A percentile compares a stretch with the other conserved stretches of the same genome.
These are phyloP conservation scores for Heptranchias perlo DNA, from an alignment of 2,113 vertebrate genomes.

Conservation along the genomic window DNA sequence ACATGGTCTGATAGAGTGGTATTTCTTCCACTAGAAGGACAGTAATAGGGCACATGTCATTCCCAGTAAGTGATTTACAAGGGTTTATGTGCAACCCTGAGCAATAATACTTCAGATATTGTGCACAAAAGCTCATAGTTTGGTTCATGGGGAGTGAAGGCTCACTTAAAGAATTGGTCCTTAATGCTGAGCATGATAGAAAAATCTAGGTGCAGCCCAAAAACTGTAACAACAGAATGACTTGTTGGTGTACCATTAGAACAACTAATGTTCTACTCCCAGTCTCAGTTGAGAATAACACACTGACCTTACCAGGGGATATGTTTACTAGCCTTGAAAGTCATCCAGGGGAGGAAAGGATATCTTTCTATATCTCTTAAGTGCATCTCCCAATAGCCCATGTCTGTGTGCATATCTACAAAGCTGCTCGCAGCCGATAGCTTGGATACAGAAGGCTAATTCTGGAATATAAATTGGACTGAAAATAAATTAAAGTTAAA, in stretches of 20 bases:
- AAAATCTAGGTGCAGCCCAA: neutral
- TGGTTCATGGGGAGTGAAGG: neutral
- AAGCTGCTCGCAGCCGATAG: neutral
- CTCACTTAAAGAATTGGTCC: neutral
- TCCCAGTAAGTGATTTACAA: neutral
- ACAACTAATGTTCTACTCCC: neutral
- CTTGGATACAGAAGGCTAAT: neutral
- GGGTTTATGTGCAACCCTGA: neutral
- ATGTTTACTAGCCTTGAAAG: neutral
- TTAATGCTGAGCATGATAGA: neutral
- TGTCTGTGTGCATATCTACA: neutral
- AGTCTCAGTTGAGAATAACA: neutral
- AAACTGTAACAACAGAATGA: slow-evolving; percentile 4
- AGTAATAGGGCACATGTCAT: neutral
- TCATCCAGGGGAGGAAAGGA: neutral
- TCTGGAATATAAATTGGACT: neutral
- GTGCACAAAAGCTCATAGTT: neutral
- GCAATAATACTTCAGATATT: neutral
- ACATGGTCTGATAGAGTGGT: neutral
- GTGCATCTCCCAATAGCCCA: neutral
- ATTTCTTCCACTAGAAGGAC: neutral
- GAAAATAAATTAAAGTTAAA: neutral
- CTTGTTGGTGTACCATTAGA: neutral
- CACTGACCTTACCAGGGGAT: neutral
- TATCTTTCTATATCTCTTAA: neutral